phyloP scores from a whole-genome alignment of 1,140 invertebrate species.

The Drosophila burlai region DNA sequence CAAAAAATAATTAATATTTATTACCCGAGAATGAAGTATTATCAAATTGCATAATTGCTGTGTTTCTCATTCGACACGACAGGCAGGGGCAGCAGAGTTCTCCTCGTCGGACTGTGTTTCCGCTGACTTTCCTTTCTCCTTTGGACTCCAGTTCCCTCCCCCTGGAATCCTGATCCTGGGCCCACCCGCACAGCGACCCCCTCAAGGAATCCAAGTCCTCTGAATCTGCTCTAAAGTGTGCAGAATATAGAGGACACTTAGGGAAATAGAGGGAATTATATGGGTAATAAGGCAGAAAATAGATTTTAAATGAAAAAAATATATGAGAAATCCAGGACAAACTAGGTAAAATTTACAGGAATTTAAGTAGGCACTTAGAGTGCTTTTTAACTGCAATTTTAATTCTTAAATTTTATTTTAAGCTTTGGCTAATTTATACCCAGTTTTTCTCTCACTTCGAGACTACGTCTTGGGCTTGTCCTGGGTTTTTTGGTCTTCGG shows the following conservation, averaged over 20 bases:
- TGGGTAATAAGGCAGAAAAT: too few species aligned
- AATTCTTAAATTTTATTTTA: background rate
- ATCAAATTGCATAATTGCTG: slow-evolving; percentile 84
- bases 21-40: slow-evolving; percentile 82
- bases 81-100: slow-evolving; percentile 22
- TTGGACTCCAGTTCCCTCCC: background rate
- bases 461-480: slow-evolving; percentile 38
- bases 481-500: slow-evolving; percentile 19
- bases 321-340: background rate
- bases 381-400: background rate
- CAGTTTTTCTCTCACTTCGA: background rate
- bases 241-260: slow-evolving; percentile 44
- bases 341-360: accelerated
- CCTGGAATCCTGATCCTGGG: slow-evolving; percentile 18
- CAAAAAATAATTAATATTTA: slow-evolving; percentile 84
- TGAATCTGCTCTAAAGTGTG: slow-evolving; percentile 58
- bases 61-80: slow-evolving; percentile 83
- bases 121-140: slow-evolving; percentile 9
- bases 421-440: background rate
- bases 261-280: background rate
- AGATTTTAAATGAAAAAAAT: too few species aligned
- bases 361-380: background rate
- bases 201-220: slow-evolving; percentile 13
- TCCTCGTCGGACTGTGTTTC: slow-evolving; percentile 1
- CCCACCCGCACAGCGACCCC: slow-evolving; percentile 39